phyloP scores from a whole-genome alignment of 2,797 vertebrate species.

The Crypturellus tataupa region DNA sequence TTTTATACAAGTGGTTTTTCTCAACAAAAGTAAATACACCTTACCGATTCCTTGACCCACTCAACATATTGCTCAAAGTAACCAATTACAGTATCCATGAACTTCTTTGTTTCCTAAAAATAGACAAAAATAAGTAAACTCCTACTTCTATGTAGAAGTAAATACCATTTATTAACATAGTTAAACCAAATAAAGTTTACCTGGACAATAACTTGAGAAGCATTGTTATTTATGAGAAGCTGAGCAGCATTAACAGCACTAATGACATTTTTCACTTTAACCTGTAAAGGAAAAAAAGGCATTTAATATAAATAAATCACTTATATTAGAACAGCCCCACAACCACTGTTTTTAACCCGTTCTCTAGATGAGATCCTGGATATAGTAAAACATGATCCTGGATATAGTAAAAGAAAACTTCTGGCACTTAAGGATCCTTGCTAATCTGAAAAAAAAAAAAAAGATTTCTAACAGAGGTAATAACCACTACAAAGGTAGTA shows the following conservation, averaged over 20 bases:
- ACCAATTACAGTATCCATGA: conserved; percentile 83
- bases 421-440: not conserved
- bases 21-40: conserved; percentile 54
- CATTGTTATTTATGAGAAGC: conserved; percentile 87
- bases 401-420: not conserved
- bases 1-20: not conserved
- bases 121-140: not conserved
- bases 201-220: conserved; percentile 84
- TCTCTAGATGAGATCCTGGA: not conserved
- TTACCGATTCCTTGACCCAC: conserved; percentile 93
- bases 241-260: conserved; percentile 86
- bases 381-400: not conserved
- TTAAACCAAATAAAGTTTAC: conserved; percentile 75
- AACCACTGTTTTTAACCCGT: not conserved
- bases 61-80: conserved; percentile 91
- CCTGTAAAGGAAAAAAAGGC: conserved; percentile 76
- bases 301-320: not conserved
- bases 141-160: not conserved
- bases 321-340: not conserved
- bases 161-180: not conserved
- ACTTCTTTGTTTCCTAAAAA: conserved; percentile 87
- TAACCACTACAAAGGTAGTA: too few species aligned
- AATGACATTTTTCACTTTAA: conserved; percentile 84
- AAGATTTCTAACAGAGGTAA: not conserved
- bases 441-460: not conserved